Base-by-base conservation (phyloP, 1,140 invertebrate species). In the Lepeophtheirus salmonis region DNA sequence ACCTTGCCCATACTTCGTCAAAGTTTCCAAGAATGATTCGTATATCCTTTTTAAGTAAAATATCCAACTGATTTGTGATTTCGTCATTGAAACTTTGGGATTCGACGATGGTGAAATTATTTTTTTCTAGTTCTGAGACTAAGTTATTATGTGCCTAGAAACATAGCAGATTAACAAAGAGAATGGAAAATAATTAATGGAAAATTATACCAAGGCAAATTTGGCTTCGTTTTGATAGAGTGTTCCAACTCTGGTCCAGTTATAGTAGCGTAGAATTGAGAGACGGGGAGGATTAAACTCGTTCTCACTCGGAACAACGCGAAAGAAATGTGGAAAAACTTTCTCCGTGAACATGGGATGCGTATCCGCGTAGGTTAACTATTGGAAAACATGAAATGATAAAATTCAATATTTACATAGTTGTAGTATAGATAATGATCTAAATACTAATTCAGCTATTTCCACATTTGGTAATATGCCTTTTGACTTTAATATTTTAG, bases 361-460 rank as follows among this genome's bases (percentile, higher is more conserved):
- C 14, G 91, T 97, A 72, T 98, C 94, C 1, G 90, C 92, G 71
- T 97, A 98, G 1, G 91, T 95, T 20, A 98, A 74, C 83, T 97
- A n/a, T n/a, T n/a, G n/a, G n/a, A n/a, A n/a, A n/a, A n/a, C n/a
- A n/a, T n/a, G n/a, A n/a, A n/a, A n/a, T n/a, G n/a, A n/a, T n/a
- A n/a, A n/a, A n/a, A n/a, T n/a, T n/a, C n/a, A n/a, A n/a, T n/a
- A n/a, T n/a, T n/a, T n/a, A n/a, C n/a, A n/a, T n/a, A n/a, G n/a
- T n/a, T n/a, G n/a, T n/a, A n/a, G n/a, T n/a, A n/a, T n/a, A n/a
- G n/a, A n/a, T n/a, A n/a, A n/a, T n/a, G n/a, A n/a, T n/a, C n/a
- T n/a, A n/a, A n/a, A n/a, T n/a, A n/a, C n/a, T n/a, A n/a, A n/a
- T n/a, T n/a, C n/a, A n/a, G n/a, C n/a, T n/a, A n/a, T n/a, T n/a